Evolutionary conservation across 2,888 invertebrate genomes (phyloP), one percentile per base, ranked within the genome.

Genomic region (Hirtodrosophila confusa): DNA sequence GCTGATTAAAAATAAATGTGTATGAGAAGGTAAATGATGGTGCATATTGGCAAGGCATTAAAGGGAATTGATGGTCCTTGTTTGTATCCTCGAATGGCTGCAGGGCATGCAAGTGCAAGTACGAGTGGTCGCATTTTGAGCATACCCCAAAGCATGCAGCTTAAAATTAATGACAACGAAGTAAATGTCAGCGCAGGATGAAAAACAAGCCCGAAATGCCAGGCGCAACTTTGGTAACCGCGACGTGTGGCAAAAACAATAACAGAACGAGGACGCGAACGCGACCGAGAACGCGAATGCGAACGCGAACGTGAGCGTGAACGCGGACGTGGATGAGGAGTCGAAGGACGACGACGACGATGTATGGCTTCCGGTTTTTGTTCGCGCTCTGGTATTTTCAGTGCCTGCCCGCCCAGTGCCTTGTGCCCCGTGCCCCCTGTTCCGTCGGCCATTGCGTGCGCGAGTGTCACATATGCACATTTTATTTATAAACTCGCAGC

Each of bases 331-430:
- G 27, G 8, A 51, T 31, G 29, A 45, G 37, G 24, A 36, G 33
- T 44, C 66, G 12, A 50, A 48, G 61, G 40, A 47, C 49, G 58
- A 51, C 40, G 45, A 56, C 48, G 39, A 47, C 78, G 55, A 88
- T 79, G 69, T 75, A 76, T 86, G 80, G 72, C 79, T 88, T 84
- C 84, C 88, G 86, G 83, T 79, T 86, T 88, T 86, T 79, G 86
- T 84, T 84, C 86, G 72, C 88, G 72, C 88, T 55, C 84, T 84
- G 75, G 86, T 84, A 82, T 85, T 78, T 66, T 47, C 37, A 58
- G 48, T 49, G 35, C 37, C 17, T 2, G 17, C 17, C 17, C 17
- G 1, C 17, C 17, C 17, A 17, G 1, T 17, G 17, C n/a, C n/a
- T n/a, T n/a, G n/a, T n/a, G n/a, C n/a, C 60, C 17, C 47, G 45